These are phyloP conservation scores for Thera britannica DNA, from an alignment of 2,888 invertebrate genomes.

Conservation along the genomic window DNA sequence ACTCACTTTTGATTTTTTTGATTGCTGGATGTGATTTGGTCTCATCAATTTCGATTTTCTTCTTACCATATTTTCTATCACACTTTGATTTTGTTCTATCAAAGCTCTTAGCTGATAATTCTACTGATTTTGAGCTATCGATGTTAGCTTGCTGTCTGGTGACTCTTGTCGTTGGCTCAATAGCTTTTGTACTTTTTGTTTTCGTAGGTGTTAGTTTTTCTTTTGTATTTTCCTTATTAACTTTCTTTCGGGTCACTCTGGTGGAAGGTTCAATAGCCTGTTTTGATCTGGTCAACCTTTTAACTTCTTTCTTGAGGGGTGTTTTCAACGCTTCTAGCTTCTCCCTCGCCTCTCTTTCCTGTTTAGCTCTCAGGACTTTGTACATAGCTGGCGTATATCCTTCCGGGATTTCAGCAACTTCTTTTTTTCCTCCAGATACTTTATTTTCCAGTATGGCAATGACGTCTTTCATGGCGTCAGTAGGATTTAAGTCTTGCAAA, in stretches of 20 bases:
- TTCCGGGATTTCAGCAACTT: conserved; percentile 56
- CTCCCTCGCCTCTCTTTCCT: conserved; percentile 75
- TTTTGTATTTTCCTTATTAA: conserved; percentile 22
- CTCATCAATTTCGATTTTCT: conserved; percentile 50
- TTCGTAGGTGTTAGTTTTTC: conserved; percentile 12
- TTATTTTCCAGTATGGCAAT: conserved; percentile 86
- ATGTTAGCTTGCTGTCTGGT: conserved; percentile 51
- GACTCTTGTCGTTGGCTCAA: conserved; percentile 42
- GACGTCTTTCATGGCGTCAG: conserved; percentile 89
- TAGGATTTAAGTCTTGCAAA: conserved; percentile 85
- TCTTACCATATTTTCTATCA: conserved; percentile 45
- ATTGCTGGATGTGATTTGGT: conserved; percentile 37
- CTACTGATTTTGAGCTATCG: conserved; percentile 44
- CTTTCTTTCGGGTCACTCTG: conserved; percentile 22
- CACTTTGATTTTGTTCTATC: conserved; percentile 49
- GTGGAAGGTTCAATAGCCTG: conserved; percentile 19
- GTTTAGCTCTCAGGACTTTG: conserved; percentile 75
- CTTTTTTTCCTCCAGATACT: conserved; percentile 62
- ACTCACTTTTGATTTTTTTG: conserved; percentile 53
- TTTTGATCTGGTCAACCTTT: conserved; percentile 62
- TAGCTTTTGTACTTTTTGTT: conserved; percentile 11
- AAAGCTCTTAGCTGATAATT: conserved; percentile 44
- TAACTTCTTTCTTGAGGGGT: conserved; percentile 50
- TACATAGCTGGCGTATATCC: conserved; percentile 86
- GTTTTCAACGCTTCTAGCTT: conserved; percentile 59